Percentiles rank a stretch among this genome's conserved stretches.
Conservation (phyloP, 2,888 invertebrate species). For the Torymus auratus region DNA sequence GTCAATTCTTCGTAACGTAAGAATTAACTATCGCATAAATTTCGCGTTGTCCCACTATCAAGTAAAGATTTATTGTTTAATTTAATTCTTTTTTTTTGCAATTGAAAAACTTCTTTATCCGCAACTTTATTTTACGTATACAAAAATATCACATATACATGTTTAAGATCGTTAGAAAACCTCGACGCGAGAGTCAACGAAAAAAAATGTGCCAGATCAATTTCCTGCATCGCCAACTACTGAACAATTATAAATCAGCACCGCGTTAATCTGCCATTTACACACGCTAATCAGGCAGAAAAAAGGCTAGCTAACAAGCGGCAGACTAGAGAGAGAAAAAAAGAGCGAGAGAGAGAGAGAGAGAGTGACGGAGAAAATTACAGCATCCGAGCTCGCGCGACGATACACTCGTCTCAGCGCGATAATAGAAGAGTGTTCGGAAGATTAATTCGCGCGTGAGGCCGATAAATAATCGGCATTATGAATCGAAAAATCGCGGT, state of each 20-base stretch:
- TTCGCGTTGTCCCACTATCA: no score
- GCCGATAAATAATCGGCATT: slow-evolving; percentile 45
- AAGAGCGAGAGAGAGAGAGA: slow-evolving; percentile 1
- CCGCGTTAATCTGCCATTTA: not conserved
- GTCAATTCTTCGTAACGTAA: not conserved
- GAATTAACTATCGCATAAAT: not conserved
- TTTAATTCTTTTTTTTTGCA: no score
- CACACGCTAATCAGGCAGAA: not conserved
- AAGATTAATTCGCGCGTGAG: slow-evolving; percentile 38
- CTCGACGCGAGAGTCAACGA: not conserved
- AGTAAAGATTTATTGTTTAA: no score
- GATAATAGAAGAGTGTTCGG: slow-evolving; percentile 40
- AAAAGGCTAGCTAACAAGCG: not conserved
- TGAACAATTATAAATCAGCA: slow-evolving; percentile 30
- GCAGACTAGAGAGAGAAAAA: not conserved
- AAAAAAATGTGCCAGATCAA: slow-evolving; percentile 15
- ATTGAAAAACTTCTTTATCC: no score
- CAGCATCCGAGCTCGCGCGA: not conserved
- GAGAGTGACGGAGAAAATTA: not conserved
- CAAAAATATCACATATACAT: no score
- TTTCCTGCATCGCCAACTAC: not conserved
- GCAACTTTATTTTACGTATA: no score
- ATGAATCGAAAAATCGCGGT: slow-evolving; percentile 39
- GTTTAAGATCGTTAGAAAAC: no score
- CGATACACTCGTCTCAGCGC: not conserved